Conservation (phyloP, 2,113 vertebrate species). For the Heptranchias perlo region DNA sequence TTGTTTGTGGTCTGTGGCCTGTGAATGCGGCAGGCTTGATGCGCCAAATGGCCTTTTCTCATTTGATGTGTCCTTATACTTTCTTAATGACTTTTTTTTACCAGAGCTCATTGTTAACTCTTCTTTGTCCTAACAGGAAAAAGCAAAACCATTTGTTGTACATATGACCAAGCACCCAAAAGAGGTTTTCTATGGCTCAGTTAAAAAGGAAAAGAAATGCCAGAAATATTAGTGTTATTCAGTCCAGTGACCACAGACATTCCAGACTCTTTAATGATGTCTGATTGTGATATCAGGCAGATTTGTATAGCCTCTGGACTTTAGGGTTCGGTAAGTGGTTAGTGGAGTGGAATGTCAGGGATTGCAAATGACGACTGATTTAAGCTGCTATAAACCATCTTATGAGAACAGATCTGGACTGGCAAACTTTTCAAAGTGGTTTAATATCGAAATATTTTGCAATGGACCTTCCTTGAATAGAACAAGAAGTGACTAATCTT, state of each 20-base stretch:
- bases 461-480: background rate
- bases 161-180: background rate
- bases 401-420: background rate
- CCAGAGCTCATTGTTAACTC: background rate
- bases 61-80: background rate
- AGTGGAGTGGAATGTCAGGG: background rate
- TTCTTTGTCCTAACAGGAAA: background rate
- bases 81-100: background rate
- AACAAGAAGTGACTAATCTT: background rate
- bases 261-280: conserved; percentile 29
- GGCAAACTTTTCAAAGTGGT: background rate
- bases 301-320: background rate
- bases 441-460: background rate
- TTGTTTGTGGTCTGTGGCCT: background rate
- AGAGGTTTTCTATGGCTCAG: background rate
- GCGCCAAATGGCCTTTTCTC: background rate
- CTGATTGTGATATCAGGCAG: background rate
- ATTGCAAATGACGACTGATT: background rate
- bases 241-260: conserved; percentile 5
- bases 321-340: background rate
- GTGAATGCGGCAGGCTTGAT: background rate
- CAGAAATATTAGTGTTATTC: background rate
- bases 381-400: background rate
- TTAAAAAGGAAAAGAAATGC: background rate
- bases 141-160: background rate